Evolutionary conservation across 2,113 vertebrate genomes (phyloP).

Genomic region (Dipodomys spectabilis): DNA sequence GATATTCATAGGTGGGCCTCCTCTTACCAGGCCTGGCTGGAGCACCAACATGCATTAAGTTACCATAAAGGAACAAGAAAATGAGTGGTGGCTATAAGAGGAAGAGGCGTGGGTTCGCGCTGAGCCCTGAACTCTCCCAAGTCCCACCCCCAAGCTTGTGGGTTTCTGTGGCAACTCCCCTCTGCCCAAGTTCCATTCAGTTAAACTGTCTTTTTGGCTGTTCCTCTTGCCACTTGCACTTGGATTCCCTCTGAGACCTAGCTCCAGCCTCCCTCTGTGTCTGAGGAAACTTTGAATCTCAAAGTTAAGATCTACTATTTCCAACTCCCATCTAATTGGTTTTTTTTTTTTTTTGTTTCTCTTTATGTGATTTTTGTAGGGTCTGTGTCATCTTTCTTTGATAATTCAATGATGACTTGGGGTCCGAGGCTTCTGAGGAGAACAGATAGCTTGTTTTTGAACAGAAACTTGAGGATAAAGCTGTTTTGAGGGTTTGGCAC

Average conservation of each 20-base stretch:
- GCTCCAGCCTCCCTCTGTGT: not conserved
- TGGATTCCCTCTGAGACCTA: not conserved
- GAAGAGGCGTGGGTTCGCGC: not conserved
- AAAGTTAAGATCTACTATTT: not conserved
- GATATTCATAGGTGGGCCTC: not conserved
- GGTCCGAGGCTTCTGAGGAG: not conserved
- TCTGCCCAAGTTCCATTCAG: slow-evolving; percentile 68
- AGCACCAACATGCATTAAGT: not conserved
- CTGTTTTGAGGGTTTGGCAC: not conserved
- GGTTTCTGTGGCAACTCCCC: not conserved
- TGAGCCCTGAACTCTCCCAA: not conserved
- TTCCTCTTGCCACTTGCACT: not conserved
- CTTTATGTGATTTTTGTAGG: not conserved
- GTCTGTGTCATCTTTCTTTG: not conserved
- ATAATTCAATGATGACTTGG: not conserved
- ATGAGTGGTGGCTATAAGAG: not conserved
- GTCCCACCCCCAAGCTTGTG: not conserved
- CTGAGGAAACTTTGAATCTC: not conserved
- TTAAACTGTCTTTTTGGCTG: slow-evolving; percentile 65
- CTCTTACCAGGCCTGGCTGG: not conserved
- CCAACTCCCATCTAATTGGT: not conserved
- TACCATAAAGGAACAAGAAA: not conserved
- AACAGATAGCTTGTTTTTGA: not conserved
- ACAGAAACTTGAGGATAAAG: not conserved
- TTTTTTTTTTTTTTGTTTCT: not conserved